Evolutionary conservation across 2,888 invertebrate genomes (phyloP), one percentile per base, ranked within the genome.

Genomic region (Oscheius onirici): DNA sequence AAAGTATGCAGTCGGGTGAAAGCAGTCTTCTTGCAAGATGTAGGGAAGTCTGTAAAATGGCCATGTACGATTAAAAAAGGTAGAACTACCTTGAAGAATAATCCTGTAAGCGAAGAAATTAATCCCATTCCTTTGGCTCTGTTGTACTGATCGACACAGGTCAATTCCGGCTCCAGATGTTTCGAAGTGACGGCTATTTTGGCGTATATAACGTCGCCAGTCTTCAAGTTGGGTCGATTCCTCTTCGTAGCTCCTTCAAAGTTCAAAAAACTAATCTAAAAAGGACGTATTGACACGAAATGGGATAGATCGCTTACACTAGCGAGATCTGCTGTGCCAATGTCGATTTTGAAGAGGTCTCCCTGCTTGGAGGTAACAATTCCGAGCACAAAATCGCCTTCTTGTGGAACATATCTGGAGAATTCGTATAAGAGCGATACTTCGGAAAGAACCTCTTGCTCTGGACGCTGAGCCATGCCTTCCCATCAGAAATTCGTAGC

Each of bases 1-100:
- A 88, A 65, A 96, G 89, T 0, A 92, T 92, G 85, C 93, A 84
- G 11, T 74, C 66, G 0, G 81, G 72, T 28, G 73, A 71, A 8
- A 87, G 72, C 6, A 87, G 65, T 17, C 85, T 77, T 6, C 85
- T 82, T 8, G 83, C 81, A 22, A 82, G 74, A 60, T 83, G 82
- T 57, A 84, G 71, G n/a, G 87, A 73, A 2, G 83, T 76, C 77
- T 77, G n/a, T n/a, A 58, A 58, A 28, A 40, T 34, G 1, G 46
- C 17, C n/a, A n/a, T 46, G 3, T 46, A 46, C 3, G 17, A 58
- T 40, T 13, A 1, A 49, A 49, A 17, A n/a, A 1, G 22, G 13
- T 3, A n/a, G 13, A 20, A n/a, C 11, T 61, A 78, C 75, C 3
- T 79, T 76, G 73, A 85, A 78, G 26, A 84, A 68, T 26, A 79